Percentiles rank a stretch among this genome's conserved stretches.
Evolutionary conservation across 2,888 invertebrate genomes (phyloP).

Genomic region (Cephus pygmeus): DNA sequence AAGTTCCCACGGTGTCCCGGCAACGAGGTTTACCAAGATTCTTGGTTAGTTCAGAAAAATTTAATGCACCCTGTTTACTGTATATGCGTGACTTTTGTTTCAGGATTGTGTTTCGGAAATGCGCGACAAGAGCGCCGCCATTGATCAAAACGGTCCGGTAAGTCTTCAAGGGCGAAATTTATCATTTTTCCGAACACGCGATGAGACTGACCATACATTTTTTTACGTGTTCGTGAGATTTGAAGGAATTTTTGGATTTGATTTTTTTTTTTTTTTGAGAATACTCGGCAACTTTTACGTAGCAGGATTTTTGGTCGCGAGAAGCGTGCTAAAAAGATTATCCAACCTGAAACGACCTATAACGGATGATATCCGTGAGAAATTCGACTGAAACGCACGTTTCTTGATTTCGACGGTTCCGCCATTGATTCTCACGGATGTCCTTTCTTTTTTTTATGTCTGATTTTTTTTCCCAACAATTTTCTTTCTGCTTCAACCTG

Average conservation of each 20-base stretch:
- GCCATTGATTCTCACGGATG: conserved; percentile 3
- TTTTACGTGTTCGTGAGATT: too few relatives aligned
- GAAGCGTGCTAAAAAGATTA: neutral
- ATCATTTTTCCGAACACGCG: neutral
- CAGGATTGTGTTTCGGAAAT: neutral
- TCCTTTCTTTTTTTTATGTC: neutral
- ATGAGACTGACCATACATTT: neutral
- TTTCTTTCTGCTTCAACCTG: neutral
- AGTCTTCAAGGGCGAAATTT: neutral
- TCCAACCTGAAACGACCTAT: neutral
- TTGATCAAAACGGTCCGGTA: too few relatives aligned
- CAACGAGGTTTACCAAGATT: neutral
- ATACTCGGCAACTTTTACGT: neutral
- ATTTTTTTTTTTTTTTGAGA: neutral
- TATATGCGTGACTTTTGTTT: neutral
- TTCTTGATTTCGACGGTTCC: neutral
- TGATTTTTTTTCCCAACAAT: neutral
- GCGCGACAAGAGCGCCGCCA: neutral
- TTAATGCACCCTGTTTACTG: neutral
- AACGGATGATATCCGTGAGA: conserved; percentile 13
- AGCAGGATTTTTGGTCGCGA: neutral
- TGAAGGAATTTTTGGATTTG: too few relatives aligned
- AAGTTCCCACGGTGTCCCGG: conserved; percentile 45
- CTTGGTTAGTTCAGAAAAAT: neutral
- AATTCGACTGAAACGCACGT: conserved; percentile 13